Conservation (phyloP, 2,888 invertebrate genomes). For the Drosophila melanosoma region DNA sequence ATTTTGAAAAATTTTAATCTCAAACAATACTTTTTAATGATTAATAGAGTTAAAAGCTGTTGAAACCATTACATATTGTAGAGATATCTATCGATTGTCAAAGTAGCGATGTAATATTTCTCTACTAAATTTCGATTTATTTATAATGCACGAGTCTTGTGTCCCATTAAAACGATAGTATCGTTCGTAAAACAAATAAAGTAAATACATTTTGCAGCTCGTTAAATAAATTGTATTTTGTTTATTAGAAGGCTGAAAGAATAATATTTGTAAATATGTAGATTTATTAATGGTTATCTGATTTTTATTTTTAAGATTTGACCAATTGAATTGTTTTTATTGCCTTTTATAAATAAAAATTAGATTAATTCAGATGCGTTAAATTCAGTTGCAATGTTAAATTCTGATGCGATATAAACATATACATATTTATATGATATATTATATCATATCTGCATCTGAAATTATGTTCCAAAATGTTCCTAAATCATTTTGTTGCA, state of each 20-base stretch:
- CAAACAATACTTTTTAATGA: not conserved
- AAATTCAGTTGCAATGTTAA: no score
- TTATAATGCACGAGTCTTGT: not conserved
- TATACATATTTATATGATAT: not conserved
- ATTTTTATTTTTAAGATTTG: not conserved
- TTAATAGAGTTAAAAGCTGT: not conserved
- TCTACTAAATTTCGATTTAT: not conserved
- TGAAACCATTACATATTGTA: not conserved
- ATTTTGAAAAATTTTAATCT: not conserved
- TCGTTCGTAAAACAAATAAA: not conserved
- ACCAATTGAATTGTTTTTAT: not conserved
- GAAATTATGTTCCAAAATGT: not conserved
- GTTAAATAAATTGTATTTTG: not conserved
- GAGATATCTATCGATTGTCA: not conserved
- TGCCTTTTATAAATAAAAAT: not conserved
- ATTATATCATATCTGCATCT: not conserved
- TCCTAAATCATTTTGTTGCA: not conserved
- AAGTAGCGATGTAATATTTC: not conserved
- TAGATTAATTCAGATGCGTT: not conserved
- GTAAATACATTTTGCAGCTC: not conserved
- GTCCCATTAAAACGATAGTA: not conserved
- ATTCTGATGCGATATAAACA: not conserved
- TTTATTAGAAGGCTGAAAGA: not conserved
- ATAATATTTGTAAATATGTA: not conserved
- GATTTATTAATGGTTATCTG: not conserved